Conservation (phyloP, 2,113 vertebrate genomes). For the Camelus bactrianus region DNA sequence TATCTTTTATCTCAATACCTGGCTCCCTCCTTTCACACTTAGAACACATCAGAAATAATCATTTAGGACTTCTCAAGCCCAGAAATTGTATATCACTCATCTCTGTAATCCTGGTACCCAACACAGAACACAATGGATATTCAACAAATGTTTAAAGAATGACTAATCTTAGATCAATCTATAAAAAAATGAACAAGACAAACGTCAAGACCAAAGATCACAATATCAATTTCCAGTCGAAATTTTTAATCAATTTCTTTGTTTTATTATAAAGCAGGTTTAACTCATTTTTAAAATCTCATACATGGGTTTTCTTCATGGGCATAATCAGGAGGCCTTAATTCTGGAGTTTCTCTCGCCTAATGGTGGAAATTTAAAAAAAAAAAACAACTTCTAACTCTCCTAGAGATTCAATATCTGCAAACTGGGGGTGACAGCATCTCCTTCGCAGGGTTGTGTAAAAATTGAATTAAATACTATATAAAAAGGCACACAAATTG, state of each 20-base stretch:
- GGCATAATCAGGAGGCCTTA: background rate
- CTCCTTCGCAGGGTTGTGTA: background rate
- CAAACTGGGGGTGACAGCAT: background rate
- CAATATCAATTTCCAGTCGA: background rate
- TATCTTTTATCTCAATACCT: background rate
- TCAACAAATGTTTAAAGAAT: background rate
- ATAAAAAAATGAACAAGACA: background rate
- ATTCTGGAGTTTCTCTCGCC: constrained; percentile 20
- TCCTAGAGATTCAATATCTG: background rate
- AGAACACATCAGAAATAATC: background rate
- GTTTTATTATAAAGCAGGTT: background rate
- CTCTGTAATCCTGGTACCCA: background rate
- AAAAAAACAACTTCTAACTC: background rate
- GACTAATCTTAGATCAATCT: background rate
- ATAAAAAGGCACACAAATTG: background rate
- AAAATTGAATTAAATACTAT: background rate
- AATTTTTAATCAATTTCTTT: background rate
- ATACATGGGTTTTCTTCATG: background rate
- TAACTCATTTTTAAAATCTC: constrained; percentile 34
- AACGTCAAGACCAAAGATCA: background rate
- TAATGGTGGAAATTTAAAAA: background rate
- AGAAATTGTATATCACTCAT: background rate
- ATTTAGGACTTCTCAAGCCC: background rate
- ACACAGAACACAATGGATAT: background rate
- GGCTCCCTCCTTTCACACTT: background rate